These are phyloP conservation scores for Scleropages formosus DNA, from an alignment of 2,797 vertebrate species.

Conservation along the genomic window DNA sequence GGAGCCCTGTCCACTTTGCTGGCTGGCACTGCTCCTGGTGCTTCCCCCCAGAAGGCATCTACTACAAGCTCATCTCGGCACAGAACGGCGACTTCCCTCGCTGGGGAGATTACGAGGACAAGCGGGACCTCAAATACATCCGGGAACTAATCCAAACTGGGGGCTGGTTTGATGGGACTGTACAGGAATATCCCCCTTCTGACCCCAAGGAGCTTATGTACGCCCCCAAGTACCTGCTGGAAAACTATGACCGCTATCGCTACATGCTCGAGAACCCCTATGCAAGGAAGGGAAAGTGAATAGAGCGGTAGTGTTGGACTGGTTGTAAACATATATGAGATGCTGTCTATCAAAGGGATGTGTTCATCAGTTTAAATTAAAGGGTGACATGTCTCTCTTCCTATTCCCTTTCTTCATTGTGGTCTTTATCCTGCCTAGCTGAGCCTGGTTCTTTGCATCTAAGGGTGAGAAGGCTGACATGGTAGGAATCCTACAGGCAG, in stretches of 20 bases:
- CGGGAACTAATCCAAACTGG: slow-evolving; percentile 75
- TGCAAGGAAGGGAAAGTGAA: slow-evolving; percentile 38
- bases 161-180: slow-evolving; percentile 82
- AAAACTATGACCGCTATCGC: slow-evolving; percentile 69
- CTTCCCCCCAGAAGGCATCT: slow-evolving; percentile 80
- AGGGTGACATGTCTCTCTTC: neutral
- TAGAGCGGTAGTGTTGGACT: neutral
- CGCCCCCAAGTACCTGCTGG: slow-evolving; percentile 77
- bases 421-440: neutral
- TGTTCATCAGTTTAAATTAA: neutral
- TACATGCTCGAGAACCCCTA: slow-evolving; percentile 81
- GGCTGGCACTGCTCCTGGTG: slow-evolving; percentile 89
- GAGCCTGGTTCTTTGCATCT: neutral
- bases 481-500: too few species aligned
- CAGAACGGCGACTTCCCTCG: slow-evolving; percentile 86
- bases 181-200: slow-evolving; percentile 71
- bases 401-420: neutral
- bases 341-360: slow-evolving; percentile 12
- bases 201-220: slow-evolving; percentile 82
- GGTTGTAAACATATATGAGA: neutral
- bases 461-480: too few species aligned
- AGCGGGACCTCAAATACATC: slow-evolving; percentile 79
- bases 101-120: slow-evolving; percentile 83
- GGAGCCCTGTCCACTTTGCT: slow-evolving; percentile 79
- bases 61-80: slow-evolving; percentile 79